Conservation (phyloP, 2,113 vertebrate species). For the Syngnathus floridae region DNA sequence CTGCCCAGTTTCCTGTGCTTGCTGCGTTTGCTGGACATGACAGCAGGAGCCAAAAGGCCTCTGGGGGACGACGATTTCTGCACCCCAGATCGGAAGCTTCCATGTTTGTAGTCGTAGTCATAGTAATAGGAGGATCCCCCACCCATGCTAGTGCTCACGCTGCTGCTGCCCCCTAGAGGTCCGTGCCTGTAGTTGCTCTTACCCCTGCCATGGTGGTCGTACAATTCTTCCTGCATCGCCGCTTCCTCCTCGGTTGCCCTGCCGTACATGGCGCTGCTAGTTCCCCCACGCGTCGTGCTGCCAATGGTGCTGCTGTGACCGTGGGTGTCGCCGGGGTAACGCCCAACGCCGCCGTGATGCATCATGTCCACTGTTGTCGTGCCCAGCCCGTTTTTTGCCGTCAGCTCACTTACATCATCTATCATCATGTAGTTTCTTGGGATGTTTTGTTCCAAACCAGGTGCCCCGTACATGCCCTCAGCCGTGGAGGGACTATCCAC, state of each 20-base stretch:
- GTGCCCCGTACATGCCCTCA: conserved; percentile 82
- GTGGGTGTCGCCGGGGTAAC: conserved; percentile 61
- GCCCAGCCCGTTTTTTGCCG: conserved; percentile 82
- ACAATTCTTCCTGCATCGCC: conserved; percentile 86
- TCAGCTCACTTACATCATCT: conserved; percentile 94
- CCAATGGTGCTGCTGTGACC: conserved; percentile 56
- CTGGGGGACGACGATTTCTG: conserved; percentile 82
- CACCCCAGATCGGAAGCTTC: conserved; percentile 65
- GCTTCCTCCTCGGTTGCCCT: conserved; percentile 84
- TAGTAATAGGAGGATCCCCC: conserved; percentile 83
- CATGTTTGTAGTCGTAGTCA: conserved; percentile 76
- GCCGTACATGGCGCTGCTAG: conserved; percentile 81
- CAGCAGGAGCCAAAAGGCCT: conserved; percentile 82
- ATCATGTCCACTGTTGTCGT: conserved; percentile 73
- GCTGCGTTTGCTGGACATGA: conserved; percentile 89
- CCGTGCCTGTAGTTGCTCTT: conserved; percentile 80
- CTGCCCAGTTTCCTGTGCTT: conserved; percentile 91
- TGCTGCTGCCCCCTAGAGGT: conserved; percentile 73
- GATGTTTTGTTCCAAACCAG: conserved; percentile 89
- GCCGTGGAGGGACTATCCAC: conserved; percentile 75
- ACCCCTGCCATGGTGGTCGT: conserved; percentile 87
- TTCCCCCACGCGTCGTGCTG: conserved; percentile 59
- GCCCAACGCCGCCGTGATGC: conserved; percentile 74
- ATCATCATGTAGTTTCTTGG: conserved; percentile 98
- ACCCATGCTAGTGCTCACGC: conserved; percentile 70